Base-by-base conservation (phyloP, 1,140 invertebrate genomes). In the Drosophila prosaltans region DNA sequence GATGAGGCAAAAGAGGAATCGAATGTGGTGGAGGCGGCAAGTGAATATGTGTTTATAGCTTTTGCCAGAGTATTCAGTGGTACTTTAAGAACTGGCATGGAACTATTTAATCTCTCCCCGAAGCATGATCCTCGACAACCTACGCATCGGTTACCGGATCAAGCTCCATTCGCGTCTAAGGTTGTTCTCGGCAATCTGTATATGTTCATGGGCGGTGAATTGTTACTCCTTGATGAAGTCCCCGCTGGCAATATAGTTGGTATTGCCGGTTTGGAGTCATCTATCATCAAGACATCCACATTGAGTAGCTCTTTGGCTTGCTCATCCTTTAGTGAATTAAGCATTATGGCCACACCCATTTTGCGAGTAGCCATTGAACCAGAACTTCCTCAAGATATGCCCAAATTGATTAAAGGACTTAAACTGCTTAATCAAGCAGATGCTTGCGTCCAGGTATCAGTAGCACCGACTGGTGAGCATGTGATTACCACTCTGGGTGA, bases 401-500 rank as follows among this genome's bases (percentile, higher is more conserved):
- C 95, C 43, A 94, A 96, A 73, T 92, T 99, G n/a, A 94, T 97
- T 0, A 94, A 95, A 90, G 98, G 95, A 3, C 72, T 93, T 1
- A 91, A 91, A 61, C 51, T 88, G 4, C 74, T 92, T 2, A 90
- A 91, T 48, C 89, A 92, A 93, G 97, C 98, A 1, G 98, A 99
- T 93, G 96, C 97, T 1, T 98, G 97, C 93, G 98, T 98, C 0
- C 94, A 98, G 91, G 96, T 98, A 3, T 93, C 97, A 6, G 93
- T 98, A 9, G 97, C 98, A 93, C 97, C 99, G 86, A 98, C 95
- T 7, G 99, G 99, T 0, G 98, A 99, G 92, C 96, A 99, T 91
- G 97, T 99, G 1, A 93, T 99, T n/a, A 95, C 97, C 3, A 99
- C 98, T 0, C 97, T 98, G 7, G 99, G 99, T 0, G 98, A 99